phyloP scores from a whole-genome alignment of 2,888 invertebrate genomes.

The Thera britannica region DNA sequence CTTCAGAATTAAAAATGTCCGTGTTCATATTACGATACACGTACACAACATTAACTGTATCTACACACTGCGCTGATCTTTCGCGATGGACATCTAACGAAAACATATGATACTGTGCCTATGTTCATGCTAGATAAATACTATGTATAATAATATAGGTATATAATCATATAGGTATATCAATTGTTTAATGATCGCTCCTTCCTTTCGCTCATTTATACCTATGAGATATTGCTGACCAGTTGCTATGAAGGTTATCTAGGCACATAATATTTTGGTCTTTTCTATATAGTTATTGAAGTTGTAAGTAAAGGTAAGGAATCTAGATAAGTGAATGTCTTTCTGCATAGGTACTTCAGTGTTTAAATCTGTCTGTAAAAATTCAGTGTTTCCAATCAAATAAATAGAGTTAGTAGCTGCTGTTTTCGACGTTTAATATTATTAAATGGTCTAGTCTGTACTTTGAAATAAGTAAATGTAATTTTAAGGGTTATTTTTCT shows the following conservation, averaged over 20 bases:
- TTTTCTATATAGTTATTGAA: neutral
- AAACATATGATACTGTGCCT: no score
- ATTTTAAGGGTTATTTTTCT: neutral
- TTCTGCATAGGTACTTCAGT: constrained; percentile 39
- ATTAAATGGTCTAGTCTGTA: constrained; percentile 13
- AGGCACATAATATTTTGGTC: neutral
- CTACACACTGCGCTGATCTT: no score
- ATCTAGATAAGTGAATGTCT: constrained; percentile 37
- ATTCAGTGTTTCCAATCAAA: constrained; percentile 22
- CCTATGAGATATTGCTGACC: neutral
- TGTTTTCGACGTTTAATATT: constrained; percentile 21
- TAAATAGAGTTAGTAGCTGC: constrained; percentile 32
- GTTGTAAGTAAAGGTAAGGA: constrained; percentile 7
- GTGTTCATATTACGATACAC: no score
- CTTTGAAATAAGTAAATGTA: neutral
- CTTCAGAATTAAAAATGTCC: no score
- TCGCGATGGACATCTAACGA: no score
- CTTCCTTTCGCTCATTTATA: neutral
- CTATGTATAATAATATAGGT: no score
- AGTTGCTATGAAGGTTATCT: neutral
- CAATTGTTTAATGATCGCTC: no score
- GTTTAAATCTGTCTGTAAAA: constrained; percentile 18
- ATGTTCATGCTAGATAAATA: no score
- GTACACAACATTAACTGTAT: no score
- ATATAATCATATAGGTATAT: no score